phyloP scores from a whole-genome alignment of 2,797 vertebrate species.

The Tachyglossus aculeatus region DNA sequence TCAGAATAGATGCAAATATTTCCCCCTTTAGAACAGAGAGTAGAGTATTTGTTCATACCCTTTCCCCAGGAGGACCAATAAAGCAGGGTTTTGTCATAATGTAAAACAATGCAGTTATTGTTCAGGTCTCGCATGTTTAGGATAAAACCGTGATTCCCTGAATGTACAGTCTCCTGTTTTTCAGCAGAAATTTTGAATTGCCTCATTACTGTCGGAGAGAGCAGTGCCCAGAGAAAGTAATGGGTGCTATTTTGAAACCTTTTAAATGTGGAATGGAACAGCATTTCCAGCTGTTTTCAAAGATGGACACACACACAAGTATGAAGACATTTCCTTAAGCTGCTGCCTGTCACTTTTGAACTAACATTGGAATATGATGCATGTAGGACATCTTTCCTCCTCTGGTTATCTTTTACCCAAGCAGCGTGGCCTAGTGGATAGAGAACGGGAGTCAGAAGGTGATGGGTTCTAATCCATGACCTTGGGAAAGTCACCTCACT shows the following conservation, averaged over 20 bases:
- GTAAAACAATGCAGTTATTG: not conserved
- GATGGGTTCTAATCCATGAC: too few species aligned
- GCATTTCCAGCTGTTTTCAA: slow-evolving; percentile 20
- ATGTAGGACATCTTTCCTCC: not conserved
- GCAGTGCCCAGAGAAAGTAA: not conserved
- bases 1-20: slow-evolving; percentile 28
- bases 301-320: not conserved
- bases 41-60: not conserved
- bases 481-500: too few species aligned
- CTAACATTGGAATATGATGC: not conserved
- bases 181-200: not conserved
- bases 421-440: too few species aligned
- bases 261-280: not conserved
- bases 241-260: slow-evolving; percentile 1
- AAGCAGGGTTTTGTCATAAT: not conserved
- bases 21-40: slow-evolving; percentile 15
- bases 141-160: slow-evolving; percentile 22
- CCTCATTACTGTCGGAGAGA: not conserved
- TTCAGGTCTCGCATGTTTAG: slow-evolving; percentile 9
- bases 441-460: too few species aligned
- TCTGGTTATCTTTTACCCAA: not conserved
- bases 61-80: not conserved
- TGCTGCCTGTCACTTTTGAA: not conserved
- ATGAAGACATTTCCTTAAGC: not conserved
- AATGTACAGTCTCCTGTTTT: slow-evolving; percentile 13